phyloP scores from a whole-genome alignment of 2,797 vertebrate genomes.

The Philypnodon macrostomus region DNA sequence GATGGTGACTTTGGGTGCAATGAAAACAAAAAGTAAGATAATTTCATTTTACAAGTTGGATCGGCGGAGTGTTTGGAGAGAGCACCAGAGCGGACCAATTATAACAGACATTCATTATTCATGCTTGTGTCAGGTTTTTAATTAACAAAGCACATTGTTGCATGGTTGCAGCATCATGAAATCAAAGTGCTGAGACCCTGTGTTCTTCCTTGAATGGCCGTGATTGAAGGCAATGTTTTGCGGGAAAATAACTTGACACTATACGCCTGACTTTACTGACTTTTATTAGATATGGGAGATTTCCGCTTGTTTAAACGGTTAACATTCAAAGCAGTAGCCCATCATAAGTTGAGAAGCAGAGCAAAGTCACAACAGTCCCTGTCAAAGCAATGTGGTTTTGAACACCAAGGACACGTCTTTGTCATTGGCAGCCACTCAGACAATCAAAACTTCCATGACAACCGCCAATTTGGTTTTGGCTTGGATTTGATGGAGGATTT shows the following conservation, averaged over 20 bases:
- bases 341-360: neutral
- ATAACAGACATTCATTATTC: neutral
- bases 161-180: neutral
- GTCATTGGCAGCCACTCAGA: constrained; percentile 3
- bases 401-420: constrained; percentile 10
- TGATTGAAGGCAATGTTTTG: neutral
- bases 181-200: neutral
- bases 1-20: neutral
- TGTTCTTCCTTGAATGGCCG: neutral
- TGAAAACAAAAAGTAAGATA: neutral
- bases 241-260: neutral
- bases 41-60: constrained; percentile 4
- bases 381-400: constrained; percentile 6
- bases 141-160: neutral
- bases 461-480: neutral
- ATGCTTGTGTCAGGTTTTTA: neutral
- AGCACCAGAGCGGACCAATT: neutral
- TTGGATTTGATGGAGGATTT: constrained; percentile 4
- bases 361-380: neutral
- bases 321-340: neutral
- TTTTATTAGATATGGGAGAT: neutral
- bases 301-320: constrained; percentile 5
- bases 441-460: constrained; percentile 2
- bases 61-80: constrained; percentile 2
- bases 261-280: neutral